Evolutionary conservation across 2,797 vertebrate species (phyloP).

Genomic region (Coilia nasus): DNA sequence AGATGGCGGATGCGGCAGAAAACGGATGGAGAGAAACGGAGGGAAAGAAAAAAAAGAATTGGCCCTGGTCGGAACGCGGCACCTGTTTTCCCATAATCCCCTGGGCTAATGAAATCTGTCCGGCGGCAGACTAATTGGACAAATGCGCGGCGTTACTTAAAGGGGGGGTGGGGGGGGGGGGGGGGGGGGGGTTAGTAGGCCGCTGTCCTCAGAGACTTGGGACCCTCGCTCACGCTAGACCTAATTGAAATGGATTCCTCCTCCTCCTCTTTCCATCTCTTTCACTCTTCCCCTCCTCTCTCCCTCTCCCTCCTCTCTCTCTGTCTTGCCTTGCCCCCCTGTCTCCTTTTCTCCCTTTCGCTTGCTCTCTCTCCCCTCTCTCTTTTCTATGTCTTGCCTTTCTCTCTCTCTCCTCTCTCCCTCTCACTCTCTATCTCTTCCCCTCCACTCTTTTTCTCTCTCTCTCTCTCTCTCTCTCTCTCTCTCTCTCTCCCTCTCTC

Average conservation of each 20-base stretch:
- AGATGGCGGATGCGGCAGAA: neutral
- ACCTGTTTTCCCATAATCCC: constrained; percentile 19
- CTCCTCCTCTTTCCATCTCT: neutral
- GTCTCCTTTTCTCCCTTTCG: neutral
- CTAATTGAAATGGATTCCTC: neutral
- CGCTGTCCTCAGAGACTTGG: neutral
- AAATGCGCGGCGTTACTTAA: constrained; percentile 32
- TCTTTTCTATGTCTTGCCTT: neutral
- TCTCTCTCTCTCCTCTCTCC: neutral
- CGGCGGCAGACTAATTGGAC: constrained; percentile 38
- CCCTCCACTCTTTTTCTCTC: neutral
- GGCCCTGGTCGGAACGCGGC: neutral
- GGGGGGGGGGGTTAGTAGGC: neutral
- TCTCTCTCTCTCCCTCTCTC: neutral
- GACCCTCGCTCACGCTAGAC: neutral
- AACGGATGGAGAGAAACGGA: neutral
- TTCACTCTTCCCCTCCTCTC: neutral
- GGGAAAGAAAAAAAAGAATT: neutral
- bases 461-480: neutral
- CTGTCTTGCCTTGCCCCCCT: neutral
- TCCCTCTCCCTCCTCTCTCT: neutral
- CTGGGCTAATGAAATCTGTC: constrained; percentile 46
- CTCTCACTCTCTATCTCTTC: neutral
- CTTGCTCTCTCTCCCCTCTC: neutral
- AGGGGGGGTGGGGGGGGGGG: neutral